Conservation (phyloP, 2,888 invertebrate genomes). For the Molanna angustata region DNA sequence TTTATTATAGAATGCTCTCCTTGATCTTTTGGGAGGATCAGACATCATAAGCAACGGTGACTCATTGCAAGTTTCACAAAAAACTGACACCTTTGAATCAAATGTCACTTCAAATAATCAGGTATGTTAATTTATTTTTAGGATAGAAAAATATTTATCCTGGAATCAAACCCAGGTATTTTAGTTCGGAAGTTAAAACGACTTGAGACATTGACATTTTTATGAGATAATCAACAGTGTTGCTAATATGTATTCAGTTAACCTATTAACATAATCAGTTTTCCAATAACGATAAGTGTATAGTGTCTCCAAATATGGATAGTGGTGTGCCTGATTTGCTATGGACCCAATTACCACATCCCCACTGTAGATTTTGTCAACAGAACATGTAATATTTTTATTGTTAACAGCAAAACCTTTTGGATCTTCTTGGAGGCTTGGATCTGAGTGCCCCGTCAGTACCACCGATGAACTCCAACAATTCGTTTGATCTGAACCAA, state of each 20-base stretch:
- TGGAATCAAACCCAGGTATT: too few species aligned
- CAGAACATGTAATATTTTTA: too few species aligned
- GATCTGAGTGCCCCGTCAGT: slow-evolving; percentile 54
- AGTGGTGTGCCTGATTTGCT: too few species aligned
- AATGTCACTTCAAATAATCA: slow-evolving; percentile 27
- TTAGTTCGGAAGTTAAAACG: too few species aligned
- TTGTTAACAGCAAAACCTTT: slow-evolving; percentile 63
- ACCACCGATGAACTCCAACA: slow-evolving; percentile 36
- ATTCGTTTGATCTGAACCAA: slow-evolving; percentile 27
- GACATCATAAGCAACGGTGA: slow-evolving; percentile 58
- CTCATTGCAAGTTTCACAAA: slow-evolving; percentile 25
- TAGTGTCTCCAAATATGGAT: too few species aligned
- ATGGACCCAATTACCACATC: too few species aligned
- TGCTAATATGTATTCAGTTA: too few species aligned
- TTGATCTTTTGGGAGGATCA: slow-evolving; percentile 81
- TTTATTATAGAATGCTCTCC: slow-evolving; percentile 68
- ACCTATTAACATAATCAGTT: too few species aligned
- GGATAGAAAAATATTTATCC: slow-evolving; percentile 8
- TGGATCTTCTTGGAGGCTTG: slow-evolving; percentile 81
- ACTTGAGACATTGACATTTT: too few species aligned
- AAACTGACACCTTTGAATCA: slow-evolving; percentile 19
- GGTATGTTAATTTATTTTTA: slow-evolving; percentile 18
- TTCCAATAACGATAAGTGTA: too few species aligned
- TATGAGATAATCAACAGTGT: neutral
- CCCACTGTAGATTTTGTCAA: too few species aligned